phyloP scores from a whole-genome alignment of 2,888 invertebrate genomes.

The Orthonychiurus folsomi region DNA sequence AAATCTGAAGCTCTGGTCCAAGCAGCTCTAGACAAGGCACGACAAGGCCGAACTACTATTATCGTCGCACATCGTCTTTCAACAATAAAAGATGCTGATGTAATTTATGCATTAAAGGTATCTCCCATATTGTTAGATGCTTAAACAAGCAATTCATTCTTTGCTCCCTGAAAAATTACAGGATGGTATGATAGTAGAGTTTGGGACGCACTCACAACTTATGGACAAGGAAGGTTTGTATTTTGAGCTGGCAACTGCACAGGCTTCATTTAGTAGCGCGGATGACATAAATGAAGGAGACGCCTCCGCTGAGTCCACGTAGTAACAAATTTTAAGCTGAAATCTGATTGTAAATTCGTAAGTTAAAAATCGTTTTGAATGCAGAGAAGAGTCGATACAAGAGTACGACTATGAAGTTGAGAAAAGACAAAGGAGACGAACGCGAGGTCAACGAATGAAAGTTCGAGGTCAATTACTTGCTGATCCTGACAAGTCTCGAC shows the following conservation, averaged over 20 bases:
- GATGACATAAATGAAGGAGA: constrained; percentile 30
- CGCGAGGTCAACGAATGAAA: constrained; percentile 20
- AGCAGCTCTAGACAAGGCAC: constrained; percentile 48
- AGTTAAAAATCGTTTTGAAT: constrained; percentile 2
- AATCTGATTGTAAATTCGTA: too few relatives aligned
- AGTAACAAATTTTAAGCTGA: neutral
- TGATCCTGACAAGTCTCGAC: constrained; percentile 29
- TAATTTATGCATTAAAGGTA: constrained; percentile 42
- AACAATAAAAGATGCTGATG: constrained; percentile 42
- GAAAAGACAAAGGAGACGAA: neutral
- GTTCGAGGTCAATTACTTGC: constrained; percentile 21
- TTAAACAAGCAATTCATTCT: constrained; percentile 4
- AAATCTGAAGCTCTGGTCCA: constrained; percentile 49
- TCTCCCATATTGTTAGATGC: constrained; percentile 2
- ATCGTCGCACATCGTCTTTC: constrained; percentile 43
- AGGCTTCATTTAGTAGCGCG: constrained; percentile 33
- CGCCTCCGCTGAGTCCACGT: constrained; percentile 17
- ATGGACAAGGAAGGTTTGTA: constrained; percentile 42
- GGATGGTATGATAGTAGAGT: constrained; percentile 42
- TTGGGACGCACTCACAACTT: constrained; percentile 42
- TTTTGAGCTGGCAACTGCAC: constrained; percentile 41
- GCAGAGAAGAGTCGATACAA: constrained; percentile 15
- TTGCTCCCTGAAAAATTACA: too few relatives aligned
- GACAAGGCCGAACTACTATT: constrained; percentile 43
- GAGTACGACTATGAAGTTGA: neutral